These are phyloP conservation scores for Poliocrania exsul DNA, from an alignment of 2,797 vertebrate species.

Conservation along the genomic window DNA sequence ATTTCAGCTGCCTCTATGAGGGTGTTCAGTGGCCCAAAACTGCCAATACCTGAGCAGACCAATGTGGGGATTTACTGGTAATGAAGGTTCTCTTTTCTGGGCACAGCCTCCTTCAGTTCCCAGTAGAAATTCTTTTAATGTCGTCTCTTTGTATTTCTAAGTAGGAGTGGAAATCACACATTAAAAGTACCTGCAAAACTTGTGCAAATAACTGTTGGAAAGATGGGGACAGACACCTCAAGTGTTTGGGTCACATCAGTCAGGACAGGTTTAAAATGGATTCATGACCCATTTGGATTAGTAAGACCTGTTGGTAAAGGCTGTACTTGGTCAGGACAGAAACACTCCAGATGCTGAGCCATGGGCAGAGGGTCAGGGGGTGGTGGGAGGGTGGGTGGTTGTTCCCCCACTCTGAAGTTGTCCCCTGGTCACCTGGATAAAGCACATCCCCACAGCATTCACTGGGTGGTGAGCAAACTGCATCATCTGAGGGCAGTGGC, in stretches of 20 bases:
- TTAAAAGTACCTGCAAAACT: background rate
- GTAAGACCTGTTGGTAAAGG: background rate
- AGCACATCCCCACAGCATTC: background rate
- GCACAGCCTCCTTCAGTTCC: background rate
- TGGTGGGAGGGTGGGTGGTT: background rate
- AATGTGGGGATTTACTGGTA: background rate
- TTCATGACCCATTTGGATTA: background rate
- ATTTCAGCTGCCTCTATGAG: background rate
- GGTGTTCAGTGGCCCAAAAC: background rate
- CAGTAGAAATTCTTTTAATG: background rate
- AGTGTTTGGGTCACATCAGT: background rate
- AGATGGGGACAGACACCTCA: background rate
- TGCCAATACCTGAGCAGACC: background rate
- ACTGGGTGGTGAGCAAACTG: background rate
- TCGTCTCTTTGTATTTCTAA: background rate
- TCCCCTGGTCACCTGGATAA: background rate
- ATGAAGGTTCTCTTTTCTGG: background rate
- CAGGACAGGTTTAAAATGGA: background rate
- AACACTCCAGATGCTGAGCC: background rate
- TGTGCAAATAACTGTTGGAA: background rate
- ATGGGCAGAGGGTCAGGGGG: background rate
- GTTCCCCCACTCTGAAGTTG: background rate
- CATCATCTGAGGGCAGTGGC: background rate
- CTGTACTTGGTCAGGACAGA: background rate
- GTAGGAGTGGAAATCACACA: background rate